A percentile compares a stretch with the other conserved stretches of the same genome.
These are phyloP conservation scores for Ranitomeya variabilis DNA, from an alignment of 2,113 vertebrate genomes.

Conservation along the genomic window DNA sequence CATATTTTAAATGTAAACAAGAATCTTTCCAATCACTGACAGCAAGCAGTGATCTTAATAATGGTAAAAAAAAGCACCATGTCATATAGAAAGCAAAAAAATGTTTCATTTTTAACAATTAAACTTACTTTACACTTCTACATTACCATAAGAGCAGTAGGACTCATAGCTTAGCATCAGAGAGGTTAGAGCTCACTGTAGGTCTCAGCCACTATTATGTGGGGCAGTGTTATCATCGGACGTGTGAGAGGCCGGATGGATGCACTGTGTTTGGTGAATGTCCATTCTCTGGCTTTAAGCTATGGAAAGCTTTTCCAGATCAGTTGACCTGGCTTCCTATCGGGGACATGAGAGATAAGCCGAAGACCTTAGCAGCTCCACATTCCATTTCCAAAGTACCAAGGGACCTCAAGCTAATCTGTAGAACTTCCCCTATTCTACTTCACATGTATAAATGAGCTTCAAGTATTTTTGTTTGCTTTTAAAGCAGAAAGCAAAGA, in stretches of 20 bases:
- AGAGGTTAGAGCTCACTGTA: background rate
- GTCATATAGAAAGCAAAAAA: background rate
- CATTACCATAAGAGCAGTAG: background rate
- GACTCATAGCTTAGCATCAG: background rate
- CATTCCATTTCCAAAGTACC: background rate
- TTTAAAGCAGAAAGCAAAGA: too few species aligned
- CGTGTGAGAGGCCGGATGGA: background rate
- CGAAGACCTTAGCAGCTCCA: background rate
- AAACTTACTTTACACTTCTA: background rate
- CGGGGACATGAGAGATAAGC: background rate
- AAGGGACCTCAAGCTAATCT: background rate
- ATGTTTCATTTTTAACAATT: background rate
- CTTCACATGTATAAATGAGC: background rate
- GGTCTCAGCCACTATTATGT: background rate
- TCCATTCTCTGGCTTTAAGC: background rate
- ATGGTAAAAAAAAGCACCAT: background rate
- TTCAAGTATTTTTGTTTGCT: background rate
- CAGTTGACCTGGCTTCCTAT: background rate
- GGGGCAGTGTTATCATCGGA: background rate
- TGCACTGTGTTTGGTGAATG: background rate
- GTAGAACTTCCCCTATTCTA: background rate
- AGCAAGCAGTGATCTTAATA: background rate
- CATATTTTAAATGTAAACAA: too few species aligned
- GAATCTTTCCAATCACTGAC: background rate
- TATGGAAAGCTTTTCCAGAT: background rate